phyloP scores from a whole-genome alignment of 1,140 invertebrate genomes.

The Orius laevigatus region DNA sequence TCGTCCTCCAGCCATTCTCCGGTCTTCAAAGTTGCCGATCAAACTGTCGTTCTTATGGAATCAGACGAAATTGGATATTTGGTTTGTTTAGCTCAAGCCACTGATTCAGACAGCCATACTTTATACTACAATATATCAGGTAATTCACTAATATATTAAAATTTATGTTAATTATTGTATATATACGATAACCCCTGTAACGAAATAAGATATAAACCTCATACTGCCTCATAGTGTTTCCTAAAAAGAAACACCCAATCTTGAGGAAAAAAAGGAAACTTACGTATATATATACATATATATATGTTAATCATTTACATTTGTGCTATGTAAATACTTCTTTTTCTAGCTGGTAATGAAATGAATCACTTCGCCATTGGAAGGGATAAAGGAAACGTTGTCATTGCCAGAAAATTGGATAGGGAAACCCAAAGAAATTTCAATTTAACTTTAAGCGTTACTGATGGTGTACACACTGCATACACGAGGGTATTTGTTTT shows the following conservation, averaged over 20 bases:
- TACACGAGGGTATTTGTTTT: constrained; percentile 38
- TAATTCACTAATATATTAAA: constrained; percentile 30
- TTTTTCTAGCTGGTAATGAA: constrained; percentile 53
- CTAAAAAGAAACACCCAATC: background rate
- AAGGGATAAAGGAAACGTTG: constrained; percentile 66
- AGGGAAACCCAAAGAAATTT: constrained; percentile 60
- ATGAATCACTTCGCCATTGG: constrained; percentile 67
- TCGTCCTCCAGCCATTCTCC: constrained; percentile 42
- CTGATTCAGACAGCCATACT: constrained; percentile 61
- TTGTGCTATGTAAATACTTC: background rate
- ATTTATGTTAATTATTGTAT: background rate
- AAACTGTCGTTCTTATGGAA: constrained; percentile 57
- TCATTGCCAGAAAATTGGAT: constrained; percentile 61
- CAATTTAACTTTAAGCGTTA: constrained; percentile 70
- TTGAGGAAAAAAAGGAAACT: background rate
- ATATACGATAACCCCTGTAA: background rate
- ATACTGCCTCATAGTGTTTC: background rate
- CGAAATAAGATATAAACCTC: background rate
- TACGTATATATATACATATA: background rate
- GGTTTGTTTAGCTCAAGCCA: constrained; percentile 61
- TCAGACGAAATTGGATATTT: constrained; percentile 65
- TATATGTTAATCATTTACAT: constrained; percentile 8
- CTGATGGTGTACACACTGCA: constrained; percentile 56
- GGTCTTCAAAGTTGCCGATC: constrained; percentile 38
- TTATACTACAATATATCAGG: constrained; percentile 79